phyloP scores from a whole-genome alignment of 2,113 vertebrate species.

The Podarcis raffonei region DNA sequence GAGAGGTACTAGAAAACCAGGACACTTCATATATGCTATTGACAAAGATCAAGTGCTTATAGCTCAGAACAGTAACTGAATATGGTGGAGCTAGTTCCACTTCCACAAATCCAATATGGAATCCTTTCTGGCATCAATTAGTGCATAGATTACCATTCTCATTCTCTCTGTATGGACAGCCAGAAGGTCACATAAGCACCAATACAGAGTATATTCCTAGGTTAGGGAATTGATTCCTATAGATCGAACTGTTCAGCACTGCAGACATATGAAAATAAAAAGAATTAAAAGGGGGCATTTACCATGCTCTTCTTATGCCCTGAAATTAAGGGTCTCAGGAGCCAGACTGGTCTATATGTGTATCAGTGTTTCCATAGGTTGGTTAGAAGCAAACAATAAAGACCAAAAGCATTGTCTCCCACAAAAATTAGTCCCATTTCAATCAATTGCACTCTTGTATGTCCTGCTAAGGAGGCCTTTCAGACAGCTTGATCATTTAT shows the following conservation, averaged over 20 bases:
- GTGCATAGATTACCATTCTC: constrained; percentile 21
- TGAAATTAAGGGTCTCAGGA: too few species aligned
- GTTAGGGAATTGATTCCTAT: constrained; percentile 1
- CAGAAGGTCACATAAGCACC: neutral
- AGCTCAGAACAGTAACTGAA: neutral
- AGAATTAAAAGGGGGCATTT: neutral
- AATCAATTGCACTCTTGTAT: neutral
- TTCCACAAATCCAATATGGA: constrained; percentile 3
- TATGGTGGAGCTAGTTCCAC: neutral
- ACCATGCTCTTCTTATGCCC: neutral
- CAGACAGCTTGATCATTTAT: neutral
- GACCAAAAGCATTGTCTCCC: neutral
- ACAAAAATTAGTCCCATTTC: neutral
- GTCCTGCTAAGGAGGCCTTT: neutral
- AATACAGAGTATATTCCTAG: neutral
- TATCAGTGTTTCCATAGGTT: too few species aligned
- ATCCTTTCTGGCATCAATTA: neutral
- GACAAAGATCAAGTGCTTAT: neutral
- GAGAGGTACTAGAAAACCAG: neutral
- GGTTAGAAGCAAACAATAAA: neutral
- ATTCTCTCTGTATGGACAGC: neutral
- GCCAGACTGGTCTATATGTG: too few species aligned
- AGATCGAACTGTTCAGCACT: neutral
- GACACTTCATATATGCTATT: neutral
- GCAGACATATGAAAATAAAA: neutral